Conservation (phyloP, 2,888 invertebrate genomes). For the Galerucella calmariensis region DNA sequence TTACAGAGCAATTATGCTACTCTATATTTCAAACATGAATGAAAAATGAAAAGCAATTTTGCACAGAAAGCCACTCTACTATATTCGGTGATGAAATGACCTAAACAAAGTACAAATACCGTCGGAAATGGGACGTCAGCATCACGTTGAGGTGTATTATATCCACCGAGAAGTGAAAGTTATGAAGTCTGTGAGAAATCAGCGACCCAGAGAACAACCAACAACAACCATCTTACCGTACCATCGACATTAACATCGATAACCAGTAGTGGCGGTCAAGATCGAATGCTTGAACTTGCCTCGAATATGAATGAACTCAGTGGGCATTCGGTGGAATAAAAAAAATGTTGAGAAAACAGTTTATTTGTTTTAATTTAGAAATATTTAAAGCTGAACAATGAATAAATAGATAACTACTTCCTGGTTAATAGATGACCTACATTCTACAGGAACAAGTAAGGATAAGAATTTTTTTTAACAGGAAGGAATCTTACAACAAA, state of each 20-base stretch:
- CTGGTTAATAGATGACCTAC: no score
- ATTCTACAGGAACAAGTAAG: no score
- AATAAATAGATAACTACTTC: no score
- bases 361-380: neutral
- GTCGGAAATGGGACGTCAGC: conserved; percentile 36
- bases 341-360: neutral
- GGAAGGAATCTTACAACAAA: no score
- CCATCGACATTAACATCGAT: conserved; percentile 17
- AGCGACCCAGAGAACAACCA: conserved; percentile 46
- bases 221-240: neutral
- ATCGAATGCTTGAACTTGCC: conserved; percentile 43
- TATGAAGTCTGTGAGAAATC: conserved; percentile 51
- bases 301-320: conserved; percentile 16
- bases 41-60: no score
- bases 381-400: no score
- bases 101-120: conserved; percentile 34
- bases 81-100: conserved; percentile 13
- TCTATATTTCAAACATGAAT: no score
- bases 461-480: no score
- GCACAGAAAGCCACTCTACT: neutral
- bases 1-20: no score
- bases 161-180: conserved; percentile 49
- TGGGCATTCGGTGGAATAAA: neutral
- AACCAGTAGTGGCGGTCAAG: conserved; percentile 45
- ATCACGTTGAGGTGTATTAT: conserved; percentile 35